phyloP scores from a whole-genome alignment of 2,888 invertebrate genomes.

The Palloptera scutellata region DNA sequence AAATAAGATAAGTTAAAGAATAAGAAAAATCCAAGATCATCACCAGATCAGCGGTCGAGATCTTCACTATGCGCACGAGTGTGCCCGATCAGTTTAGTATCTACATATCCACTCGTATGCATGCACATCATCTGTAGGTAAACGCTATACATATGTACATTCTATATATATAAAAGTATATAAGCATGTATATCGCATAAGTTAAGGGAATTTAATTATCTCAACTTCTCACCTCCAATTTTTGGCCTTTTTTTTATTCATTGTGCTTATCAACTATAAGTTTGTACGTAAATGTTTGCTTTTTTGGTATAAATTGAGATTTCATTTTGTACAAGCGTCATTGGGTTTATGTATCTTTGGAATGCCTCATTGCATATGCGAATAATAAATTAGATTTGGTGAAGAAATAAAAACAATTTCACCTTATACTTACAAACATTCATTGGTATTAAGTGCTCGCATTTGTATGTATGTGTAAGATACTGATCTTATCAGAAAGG shows the following conservation, averaged over 20 bases:
- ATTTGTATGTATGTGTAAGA: neutral
- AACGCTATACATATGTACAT: neutral
- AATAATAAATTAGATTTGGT: slow-evolving; percentile 25
- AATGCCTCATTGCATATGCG: slow-evolving; percentile 22
- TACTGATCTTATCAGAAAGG: slow-evolving; percentile 7
- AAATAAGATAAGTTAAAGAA: no score
- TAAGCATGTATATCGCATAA: neutral
- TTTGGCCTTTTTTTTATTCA: no score
- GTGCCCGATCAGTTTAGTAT: no score
- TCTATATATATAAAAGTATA: neutral
- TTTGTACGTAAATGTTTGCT: no score
- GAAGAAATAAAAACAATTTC: neutral
- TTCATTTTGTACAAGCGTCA: neutral
- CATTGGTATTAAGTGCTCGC: neutral
- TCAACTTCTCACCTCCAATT: neutral
- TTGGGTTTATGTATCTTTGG: neutral
- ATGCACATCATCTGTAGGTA: neutral
- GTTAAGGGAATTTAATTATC: neutral
- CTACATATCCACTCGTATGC: neutral
- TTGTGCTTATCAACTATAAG: no score
- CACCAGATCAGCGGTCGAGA: no score
- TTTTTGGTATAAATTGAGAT: slow-evolving; percentile 1
- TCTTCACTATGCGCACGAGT: no score
- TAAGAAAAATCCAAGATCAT: no score
- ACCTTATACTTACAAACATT: neutral